Conservation (phyloP, 2,888 invertebrate genomes). For the Aporophyla lueneburgensis region DNA sequence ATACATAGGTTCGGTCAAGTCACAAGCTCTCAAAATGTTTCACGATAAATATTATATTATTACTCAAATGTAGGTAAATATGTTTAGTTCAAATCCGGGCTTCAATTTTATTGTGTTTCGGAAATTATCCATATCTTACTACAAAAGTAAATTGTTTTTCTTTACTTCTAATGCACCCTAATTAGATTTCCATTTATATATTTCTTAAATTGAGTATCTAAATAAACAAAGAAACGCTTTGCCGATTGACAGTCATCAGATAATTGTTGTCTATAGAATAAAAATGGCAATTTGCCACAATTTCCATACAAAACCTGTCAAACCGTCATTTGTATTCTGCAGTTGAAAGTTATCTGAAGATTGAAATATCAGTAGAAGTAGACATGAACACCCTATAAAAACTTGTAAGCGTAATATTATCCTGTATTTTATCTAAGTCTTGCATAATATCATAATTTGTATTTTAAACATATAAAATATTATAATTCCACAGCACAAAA, state of each 20-base stretch:
- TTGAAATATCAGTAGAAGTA: not conserved
- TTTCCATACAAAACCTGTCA: not conserved
- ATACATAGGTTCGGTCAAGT: too few species aligned
- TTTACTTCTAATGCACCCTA: not conserved
- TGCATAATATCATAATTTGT: not conserved
- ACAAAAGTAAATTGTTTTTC: not conserved
- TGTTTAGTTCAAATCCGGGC: not conserved
- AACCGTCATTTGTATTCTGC: not conserved
- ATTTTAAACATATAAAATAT: conserved; percentile 5
- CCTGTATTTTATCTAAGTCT: not conserved
- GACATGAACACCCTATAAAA: not conserved
- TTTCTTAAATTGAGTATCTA: not conserved
- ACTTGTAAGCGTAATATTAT: not conserved
- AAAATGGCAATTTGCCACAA: not conserved
- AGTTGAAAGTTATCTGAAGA: not conserved
- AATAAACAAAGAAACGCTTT: not conserved
- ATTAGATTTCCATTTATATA: not conserved
- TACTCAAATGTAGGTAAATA: conserved; percentile 1
- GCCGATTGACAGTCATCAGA: too few species aligned
- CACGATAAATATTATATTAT: not conserved
- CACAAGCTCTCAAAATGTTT: conserved; percentile 14
- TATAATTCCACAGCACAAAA: conserved; percentile 43
- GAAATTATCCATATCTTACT: not conserved
- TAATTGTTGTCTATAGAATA: too few species aligned
- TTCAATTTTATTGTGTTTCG: not conserved